These are phyloP conservation scores for Melanotaenia boesemani DNA, from an alignment of 2,797 vertebrate species.

Conservation along the genomic window DNA sequence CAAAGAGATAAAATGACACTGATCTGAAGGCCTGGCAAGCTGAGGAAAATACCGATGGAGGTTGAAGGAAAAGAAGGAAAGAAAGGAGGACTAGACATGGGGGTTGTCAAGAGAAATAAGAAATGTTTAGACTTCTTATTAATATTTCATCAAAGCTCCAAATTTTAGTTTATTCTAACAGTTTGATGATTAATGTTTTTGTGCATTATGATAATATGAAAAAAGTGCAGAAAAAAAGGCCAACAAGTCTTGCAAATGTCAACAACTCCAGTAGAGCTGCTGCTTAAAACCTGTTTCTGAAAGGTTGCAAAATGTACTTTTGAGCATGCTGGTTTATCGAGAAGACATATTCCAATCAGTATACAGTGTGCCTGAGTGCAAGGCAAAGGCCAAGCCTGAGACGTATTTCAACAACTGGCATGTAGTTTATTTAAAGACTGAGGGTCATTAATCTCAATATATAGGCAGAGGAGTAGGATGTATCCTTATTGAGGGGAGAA, in stretches of 20 bases:
- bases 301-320: conserved; percentile 3
- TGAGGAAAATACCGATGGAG: conserved; percentile 27
- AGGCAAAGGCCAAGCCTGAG: conserved; percentile 31
- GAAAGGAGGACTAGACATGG: background rate
- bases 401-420: conserved; percentile 43
- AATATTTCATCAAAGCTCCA: background rate
- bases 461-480: background rate
- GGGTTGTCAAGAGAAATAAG: too few species aligned
- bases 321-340: background rate
- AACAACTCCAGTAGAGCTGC: background rate
- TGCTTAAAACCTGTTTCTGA: background rate
- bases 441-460: conserved; percentile 28
- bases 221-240: background rate
- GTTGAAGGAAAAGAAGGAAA: background rate
- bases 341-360: background rate
- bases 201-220: background rate
- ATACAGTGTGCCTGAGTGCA: background rate
- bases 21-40: conserved; percentile 31
- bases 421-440: conserved; percentile 48
- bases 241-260: background rate
- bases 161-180: background rate
- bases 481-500: background rate
- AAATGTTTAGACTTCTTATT: background rate
- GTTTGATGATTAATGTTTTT: background rate
- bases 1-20: conserved; percentile 54